A percentile compares a stretch with the other conserved stretches of the same genome.
Evolutionary conservation across 2,888 invertebrate species (phyloP).

Genomic region (Palloptera scutellata): DNA sequence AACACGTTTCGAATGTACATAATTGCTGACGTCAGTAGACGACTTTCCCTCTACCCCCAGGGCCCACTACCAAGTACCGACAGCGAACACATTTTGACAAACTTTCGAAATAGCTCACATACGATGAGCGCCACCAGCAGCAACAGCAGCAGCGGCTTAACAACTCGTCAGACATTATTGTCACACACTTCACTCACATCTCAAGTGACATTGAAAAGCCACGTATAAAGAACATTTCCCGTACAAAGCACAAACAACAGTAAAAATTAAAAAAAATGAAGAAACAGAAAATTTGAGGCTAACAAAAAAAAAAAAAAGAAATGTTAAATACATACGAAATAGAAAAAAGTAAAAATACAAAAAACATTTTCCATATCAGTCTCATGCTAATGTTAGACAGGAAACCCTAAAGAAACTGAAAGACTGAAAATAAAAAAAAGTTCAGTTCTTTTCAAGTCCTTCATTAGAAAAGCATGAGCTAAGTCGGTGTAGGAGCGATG

Average conservation of each 20-base stretch:
- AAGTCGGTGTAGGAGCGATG: constrained; percentile 1
- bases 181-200: constrained; percentile 34
- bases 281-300: constrained; percentile 7
- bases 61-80: no score
- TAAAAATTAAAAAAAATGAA: constrained; percentile 17
- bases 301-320: not conserved
- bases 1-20: no score
- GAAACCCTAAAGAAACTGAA: constrained; percentile 30
- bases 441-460: constrained; percentile 25
- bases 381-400: constrained; percentile 32
- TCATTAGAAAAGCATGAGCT: constrained; percentile 24
- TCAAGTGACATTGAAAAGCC: constrained; percentile 36
- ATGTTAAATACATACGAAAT: not conserved
- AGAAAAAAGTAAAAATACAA: not conserved
- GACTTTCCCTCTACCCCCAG: no score
- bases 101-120: constrained; percentile 28
- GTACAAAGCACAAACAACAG: not conserved
- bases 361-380: constrained; percentile 4
- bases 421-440: constrained; percentile 10
- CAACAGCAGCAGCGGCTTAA: constrained; percentile 23
- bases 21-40: no score
- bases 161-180: constrained; percentile 36
- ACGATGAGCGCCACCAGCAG: not conserved
- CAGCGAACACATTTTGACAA: constrained; percentile 11
- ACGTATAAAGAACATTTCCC: constrained; percentile 19